Conservation (phyloP, 2,113 vertebrate genomes). For the Octodon degus region DNA sequence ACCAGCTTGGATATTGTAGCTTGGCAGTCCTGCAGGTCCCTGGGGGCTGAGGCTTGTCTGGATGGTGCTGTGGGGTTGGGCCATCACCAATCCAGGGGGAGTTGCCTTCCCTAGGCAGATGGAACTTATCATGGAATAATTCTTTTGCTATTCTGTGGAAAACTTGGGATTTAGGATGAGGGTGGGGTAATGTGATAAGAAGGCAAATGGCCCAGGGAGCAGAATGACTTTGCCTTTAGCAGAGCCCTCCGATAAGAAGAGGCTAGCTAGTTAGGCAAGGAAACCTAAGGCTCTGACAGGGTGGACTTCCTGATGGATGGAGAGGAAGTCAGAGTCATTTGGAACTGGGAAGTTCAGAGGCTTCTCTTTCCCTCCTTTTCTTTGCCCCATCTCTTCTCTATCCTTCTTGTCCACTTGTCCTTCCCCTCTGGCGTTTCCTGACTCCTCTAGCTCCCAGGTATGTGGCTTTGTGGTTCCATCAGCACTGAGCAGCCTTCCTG, state of each 20-base stretch:
- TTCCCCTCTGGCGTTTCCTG: conserved; percentile 37
- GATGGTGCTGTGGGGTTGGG: conserved; percentile 43
- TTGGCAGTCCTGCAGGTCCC: conserved; percentile 75
- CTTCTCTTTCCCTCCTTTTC: neutral
- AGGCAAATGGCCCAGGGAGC: neutral
- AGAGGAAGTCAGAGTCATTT: neutral
- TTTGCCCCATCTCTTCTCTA: neutral
- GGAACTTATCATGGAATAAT: conserved; percentile 19
- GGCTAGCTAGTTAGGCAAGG: neutral
- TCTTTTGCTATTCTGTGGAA: conserved; percentile 40
- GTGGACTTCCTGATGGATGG: neutral
- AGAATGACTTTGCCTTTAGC: neutral
- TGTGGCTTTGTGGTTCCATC: conserved; percentile 67
- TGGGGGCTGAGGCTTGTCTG: conserved; percentile 72
- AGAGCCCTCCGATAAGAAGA: neutral
- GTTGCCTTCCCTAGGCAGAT: conserved; percentile 28
- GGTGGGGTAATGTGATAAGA: neutral
- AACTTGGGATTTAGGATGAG: neutral
- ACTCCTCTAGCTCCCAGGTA: conserved; percentile 61
- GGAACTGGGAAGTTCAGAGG: neutral
- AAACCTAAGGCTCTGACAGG: neutral
- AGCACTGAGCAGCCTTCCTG: conserved; percentile 65
- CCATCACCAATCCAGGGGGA: neutral
- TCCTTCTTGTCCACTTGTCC: conserved; percentile 47
- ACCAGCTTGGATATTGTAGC: conserved; percentile 60